A percentile compares a stretch with the other conserved stretches of the same genome.
Conservation (phyloP, 2,797 vertebrate genomes). For the Brotula barbata region DNA sequence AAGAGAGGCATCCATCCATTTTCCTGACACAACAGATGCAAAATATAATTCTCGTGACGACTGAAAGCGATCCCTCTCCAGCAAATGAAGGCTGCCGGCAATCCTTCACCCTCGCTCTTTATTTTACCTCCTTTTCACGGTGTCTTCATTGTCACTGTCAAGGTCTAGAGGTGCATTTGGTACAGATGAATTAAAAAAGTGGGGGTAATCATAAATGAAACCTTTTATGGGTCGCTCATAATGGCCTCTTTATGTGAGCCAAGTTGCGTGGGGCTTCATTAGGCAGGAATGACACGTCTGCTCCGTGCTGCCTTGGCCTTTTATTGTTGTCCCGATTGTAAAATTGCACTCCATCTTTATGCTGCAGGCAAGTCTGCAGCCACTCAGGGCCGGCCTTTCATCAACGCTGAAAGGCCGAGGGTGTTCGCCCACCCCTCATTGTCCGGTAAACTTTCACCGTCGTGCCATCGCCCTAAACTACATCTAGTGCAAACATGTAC, state of each 20-base stretch:
- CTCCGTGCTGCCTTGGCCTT: constrained; percentile 36
- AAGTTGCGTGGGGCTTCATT: constrained; percentile 65
- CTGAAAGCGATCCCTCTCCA: constrained; percentile 40
- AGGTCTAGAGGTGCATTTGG: constrained; percentile 53
- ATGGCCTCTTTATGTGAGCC: constrained; percentile 63
- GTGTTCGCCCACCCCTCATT: constrained; percentile 26
- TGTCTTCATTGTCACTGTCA: constrained; percentile 49
- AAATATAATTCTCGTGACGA: constrained; percentile 42
- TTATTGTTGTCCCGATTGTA: constrained; percentile 64
- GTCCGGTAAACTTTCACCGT: constrained; percentile 30
- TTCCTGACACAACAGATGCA: constrained; percentile 19
- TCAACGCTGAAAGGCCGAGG: constrained; percentile 56
- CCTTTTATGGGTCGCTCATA: constrained; percentile 49
- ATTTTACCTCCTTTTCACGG: constrained; percentile 53
- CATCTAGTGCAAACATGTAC: too few relatives aligned
- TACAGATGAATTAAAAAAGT: constrained; percentile 32
- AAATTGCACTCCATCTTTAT: constrained; percentile 69
- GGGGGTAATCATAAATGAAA: constrained; percentile 61
- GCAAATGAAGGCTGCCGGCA: constrained; percentile 30
- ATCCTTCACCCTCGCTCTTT: constrained; percentile 35
- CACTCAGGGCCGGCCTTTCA: constrained; percentile 70
- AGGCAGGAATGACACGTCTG: constrained; percentile 66
- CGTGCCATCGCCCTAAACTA: constrained; percentile 1
- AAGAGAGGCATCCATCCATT: too few relatives aligned
- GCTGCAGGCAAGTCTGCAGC: constrained; percentile 58